Conservation (phyloP, 2,113 vertebrate genomes). For the Eudyptes chrysolophus region DNA sequence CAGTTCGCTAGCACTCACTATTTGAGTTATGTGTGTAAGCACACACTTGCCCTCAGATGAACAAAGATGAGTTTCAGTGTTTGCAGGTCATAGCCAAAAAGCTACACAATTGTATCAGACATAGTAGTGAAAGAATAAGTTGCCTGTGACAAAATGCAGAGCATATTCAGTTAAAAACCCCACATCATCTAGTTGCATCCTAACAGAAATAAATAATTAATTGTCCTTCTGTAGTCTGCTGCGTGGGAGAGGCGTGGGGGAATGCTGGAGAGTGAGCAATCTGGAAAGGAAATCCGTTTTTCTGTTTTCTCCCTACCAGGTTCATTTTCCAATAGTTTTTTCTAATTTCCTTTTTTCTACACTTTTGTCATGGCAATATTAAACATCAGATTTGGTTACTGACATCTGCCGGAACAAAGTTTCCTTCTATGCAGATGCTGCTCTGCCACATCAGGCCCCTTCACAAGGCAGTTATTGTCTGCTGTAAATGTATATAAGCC, state of each 20-base stretch:
- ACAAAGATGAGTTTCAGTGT: background rate
- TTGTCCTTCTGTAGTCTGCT: background rate
- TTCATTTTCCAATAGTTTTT: background rate
- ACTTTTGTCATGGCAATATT: background rate
- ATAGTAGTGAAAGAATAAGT: background rate
- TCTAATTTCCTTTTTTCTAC: background rate
- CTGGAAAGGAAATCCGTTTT: background rate
- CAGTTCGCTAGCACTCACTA: background rate
- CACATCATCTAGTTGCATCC: background rate
- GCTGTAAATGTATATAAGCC: background rate
- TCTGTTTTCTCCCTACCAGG: background rate
- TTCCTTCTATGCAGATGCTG: background rate
- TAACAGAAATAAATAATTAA: background rate
- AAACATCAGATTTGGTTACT: background rate
- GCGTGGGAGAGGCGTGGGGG: fast-evolving
- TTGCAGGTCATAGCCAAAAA: background rate
- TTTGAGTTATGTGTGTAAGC: background rate
- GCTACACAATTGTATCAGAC: background rate
- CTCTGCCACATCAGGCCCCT: background rate
- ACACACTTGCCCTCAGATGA: background rate
- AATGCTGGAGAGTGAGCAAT: background rate
- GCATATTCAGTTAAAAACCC: background rate
- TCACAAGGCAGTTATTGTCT: background rate
- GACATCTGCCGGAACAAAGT: background rate
- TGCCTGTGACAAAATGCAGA: background rate